Percentiles rank a stretch among this genome's conserved stretches.
Evolutionary conservation across 2,797 vertebrate species (phyloP).

Genomic region (Paedocypris micromegethes): DNA sequence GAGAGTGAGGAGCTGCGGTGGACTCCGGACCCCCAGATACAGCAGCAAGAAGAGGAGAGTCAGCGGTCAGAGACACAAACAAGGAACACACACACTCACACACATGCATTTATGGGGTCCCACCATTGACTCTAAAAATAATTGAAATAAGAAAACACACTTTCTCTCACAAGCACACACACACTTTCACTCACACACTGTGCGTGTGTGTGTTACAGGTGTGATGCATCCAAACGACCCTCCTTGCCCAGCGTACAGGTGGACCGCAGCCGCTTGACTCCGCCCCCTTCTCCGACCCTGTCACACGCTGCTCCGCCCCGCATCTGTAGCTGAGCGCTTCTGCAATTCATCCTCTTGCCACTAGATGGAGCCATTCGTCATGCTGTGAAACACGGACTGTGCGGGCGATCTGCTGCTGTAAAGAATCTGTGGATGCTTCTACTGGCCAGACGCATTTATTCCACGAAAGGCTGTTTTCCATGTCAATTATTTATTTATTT

Average conservation of each 20-base stretch:
- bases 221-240: conserved; percentile 49
- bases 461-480: too few species aligned
- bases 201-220: conserved; percentile 37
- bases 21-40: conserved; percentile 20
- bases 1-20: conserved; percentile 44
- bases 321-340: conserved; percentile 50
- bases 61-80: neutral
- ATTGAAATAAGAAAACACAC: neutral
- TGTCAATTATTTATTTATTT: too few species aligned
- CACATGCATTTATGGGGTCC: too few species aligned
- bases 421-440: too few species aligned
- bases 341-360: too few species aligned
- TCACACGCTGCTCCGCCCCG: conserved; percentile 56
- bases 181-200: neutral
- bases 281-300: conserved; percentile 52
- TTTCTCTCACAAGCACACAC: too few species aligned
- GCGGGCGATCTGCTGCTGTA: too few species aligned
- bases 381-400: too few species aligned
- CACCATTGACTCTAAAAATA: neutral
- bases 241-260: conserved; percentile 48
- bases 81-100: too few species aligned
- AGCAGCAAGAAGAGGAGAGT: conserved; percentile 42
- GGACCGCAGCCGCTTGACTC: conserved; percentile 54
- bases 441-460: too few species aligned
- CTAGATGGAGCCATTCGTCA: too few species aligned